Conservation (phyloP, 2,113 vertebrate species). For the Anarrhichthys ocellatus region DNA sequence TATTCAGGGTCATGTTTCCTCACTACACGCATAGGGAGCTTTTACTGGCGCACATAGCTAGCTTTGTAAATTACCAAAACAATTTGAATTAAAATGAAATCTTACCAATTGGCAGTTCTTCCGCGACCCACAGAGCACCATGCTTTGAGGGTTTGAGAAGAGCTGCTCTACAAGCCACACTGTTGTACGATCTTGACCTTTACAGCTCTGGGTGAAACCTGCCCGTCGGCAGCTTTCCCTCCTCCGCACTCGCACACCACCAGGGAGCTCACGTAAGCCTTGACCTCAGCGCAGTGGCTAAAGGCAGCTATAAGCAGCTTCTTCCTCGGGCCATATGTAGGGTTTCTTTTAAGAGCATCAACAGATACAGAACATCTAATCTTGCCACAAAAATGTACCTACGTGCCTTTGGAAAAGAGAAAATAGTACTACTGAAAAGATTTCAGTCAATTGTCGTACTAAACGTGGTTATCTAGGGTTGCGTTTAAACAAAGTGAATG, state of each 20-base stretch:
- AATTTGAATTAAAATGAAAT: background rate
- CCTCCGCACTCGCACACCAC: conserved; percentile 32
- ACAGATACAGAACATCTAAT: background rate
- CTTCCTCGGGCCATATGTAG: conserved; percentile 24
- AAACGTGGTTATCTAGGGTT: background rate
- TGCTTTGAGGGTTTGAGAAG: background rate
- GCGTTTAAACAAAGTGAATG: conserved; percentile 26
- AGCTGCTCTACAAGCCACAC: conserved; percentile 17
- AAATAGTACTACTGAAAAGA: background rate
- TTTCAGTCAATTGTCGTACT: conserved; percentile 13
- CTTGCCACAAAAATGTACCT: background rate
- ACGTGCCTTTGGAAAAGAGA: conserved; percentile 2
- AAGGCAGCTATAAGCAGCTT: conserved; percentile 50
- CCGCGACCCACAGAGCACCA: background rate
- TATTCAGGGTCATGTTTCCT: background rate
- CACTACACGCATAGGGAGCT: background rate
- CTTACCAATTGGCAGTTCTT: background rate
- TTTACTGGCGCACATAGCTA: background rate
- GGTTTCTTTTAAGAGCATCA: background rate
- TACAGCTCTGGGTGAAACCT: conserved; percentile 51
- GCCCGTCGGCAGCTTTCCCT: conserved; percentile 41
- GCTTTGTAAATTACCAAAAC: too few species aligned
- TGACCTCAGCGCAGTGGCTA: conserved; percentile 51
- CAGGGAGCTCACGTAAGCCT: conserved; percentile 51
- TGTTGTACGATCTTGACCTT: conserved; percentile 57